Conservation (phyloP, 2,113 vertebrate genomes). For the Laticauda colubrina region DNA sequence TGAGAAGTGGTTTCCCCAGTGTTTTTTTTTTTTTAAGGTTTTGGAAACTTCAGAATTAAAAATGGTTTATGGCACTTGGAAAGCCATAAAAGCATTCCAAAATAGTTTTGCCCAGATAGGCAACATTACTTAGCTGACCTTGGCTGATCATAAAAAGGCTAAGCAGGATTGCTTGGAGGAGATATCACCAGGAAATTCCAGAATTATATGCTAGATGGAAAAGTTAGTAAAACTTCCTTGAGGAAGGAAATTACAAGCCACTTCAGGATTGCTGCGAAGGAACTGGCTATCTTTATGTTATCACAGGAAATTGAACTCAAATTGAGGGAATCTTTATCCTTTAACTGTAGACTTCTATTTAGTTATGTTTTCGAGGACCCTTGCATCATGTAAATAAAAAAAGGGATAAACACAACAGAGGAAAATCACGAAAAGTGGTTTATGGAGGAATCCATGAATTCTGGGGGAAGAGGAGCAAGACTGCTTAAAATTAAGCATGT, state of each 20-base stretch:
- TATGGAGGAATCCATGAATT: neutral
- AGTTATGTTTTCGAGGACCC: neutral
- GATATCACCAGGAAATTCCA: neutral
- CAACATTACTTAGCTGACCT: neutral
- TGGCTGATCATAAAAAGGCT: neutral
- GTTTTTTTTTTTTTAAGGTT: neutral
- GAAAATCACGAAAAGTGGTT: neutral
- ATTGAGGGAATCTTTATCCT: neutral
- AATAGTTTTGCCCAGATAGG: neutral
- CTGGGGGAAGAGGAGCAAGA: neutral
- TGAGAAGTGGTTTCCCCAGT: neutral
- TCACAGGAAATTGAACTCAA: neutral
- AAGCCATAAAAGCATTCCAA: neutral
- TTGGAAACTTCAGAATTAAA: neutral
- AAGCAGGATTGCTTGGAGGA: neutral
- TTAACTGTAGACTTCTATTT: neutral
- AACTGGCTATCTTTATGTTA: neutral
- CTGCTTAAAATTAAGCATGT: no score
- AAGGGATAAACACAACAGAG: neutral
- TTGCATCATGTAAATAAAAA: neutral
- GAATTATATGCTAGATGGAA: neutral
- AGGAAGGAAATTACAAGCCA: neutral
- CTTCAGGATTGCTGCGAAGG: neutral
- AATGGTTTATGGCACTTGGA: neutral
- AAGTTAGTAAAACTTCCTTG: neutral